phyloP scores from a whole-genome alignment of 2,888 invertebrate species.

The Cryptocheilus praepositus region DNA sequence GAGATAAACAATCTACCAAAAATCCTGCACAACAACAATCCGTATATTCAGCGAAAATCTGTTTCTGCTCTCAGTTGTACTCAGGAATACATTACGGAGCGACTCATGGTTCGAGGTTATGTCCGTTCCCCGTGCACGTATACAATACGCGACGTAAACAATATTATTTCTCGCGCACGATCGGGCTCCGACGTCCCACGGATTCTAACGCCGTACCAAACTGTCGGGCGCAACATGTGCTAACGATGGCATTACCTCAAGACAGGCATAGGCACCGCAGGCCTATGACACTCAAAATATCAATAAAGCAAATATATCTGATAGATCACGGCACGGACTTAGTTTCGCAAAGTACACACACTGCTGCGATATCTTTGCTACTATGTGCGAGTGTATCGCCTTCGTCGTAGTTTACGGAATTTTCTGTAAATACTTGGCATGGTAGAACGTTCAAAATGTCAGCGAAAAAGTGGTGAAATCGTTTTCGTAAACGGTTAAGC shows the following conservation, averaged over 20 bases:
- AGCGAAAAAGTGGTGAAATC: conserved; percentile 44
- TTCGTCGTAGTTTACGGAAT: conserved; percentile 53
- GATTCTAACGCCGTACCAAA: conserved; percentile 4
- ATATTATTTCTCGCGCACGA: conserved; percentile 34
- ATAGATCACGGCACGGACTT: conserved; percentile 56
- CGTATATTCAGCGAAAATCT: no score
- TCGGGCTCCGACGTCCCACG: conserved; percentile 2
- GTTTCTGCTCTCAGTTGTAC: no score
- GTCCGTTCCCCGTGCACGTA: conserved; percentile 45
- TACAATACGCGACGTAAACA: conserved; percentile 57
- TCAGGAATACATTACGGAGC: neutral
- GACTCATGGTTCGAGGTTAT: conserved; percentile 52
- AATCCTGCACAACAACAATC: no score
- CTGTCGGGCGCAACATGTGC: neutral
- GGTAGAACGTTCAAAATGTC: conserved; percentile 46
- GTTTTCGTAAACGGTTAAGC: conserved; percentile 60
- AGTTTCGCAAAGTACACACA: conserved; percentile 49
- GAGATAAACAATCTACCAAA: no score
- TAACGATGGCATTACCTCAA: conserved; percentile 60
- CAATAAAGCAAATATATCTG: conserved; percentile 70
- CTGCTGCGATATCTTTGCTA: conserved; percentile 43
- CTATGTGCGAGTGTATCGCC: conserved; percentile 54
- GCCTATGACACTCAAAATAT: conserved; percentile 70
- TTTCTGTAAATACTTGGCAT: conserved; percentile 58
- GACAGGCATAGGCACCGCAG: conserved; percentile 72